Conservation (phyloP, 2,888 invertebrate genomes). For the Mactromeris polynyma region DNA sequence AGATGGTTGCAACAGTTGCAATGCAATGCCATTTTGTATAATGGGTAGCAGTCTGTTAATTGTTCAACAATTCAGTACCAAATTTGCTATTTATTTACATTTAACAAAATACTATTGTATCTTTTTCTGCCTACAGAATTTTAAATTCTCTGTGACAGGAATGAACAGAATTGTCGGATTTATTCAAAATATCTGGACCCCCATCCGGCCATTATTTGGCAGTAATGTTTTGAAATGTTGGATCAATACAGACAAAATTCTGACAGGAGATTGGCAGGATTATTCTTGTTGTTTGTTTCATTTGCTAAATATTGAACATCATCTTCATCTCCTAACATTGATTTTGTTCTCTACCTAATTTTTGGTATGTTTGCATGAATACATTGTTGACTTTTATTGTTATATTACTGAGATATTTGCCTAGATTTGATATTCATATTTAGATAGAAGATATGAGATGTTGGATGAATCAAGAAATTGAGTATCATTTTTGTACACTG, state of each 20-base stretch:
- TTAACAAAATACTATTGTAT: not conserved
- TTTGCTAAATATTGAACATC: slow-evolving; percentile 34
- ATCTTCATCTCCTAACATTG: slow-evolving; percentile 20
- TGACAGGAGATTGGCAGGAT: slow-evolving; percentile 31
- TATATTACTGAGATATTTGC: not conserved
- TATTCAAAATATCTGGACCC: not conserved
- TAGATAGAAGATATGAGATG: not conserved
- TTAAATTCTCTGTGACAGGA: no score
- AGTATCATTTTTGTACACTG: no score
- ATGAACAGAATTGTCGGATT: not conserved
- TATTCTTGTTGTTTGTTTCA: slow-evolving; percentile 24
- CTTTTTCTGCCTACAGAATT: no score
- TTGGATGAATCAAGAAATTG: not conserved
- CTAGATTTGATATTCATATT: not conserved
- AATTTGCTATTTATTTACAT: not conserved
- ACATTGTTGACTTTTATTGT: not conserved
- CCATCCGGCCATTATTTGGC: not conserved
- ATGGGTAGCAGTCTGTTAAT: no score
- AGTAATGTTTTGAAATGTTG: not conserved
- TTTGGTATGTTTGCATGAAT: not conserved
- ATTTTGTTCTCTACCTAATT: slow-evolving; percentile 3
- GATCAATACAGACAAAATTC: slow-evolving; percentile 43
- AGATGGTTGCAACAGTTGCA: no score
- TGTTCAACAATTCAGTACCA: not conserved
- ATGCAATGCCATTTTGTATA: no score